phyloP scores from a whole-genome alignment of 1,140 invertebrate genomes.

The Meteorus sp. region DNA sequence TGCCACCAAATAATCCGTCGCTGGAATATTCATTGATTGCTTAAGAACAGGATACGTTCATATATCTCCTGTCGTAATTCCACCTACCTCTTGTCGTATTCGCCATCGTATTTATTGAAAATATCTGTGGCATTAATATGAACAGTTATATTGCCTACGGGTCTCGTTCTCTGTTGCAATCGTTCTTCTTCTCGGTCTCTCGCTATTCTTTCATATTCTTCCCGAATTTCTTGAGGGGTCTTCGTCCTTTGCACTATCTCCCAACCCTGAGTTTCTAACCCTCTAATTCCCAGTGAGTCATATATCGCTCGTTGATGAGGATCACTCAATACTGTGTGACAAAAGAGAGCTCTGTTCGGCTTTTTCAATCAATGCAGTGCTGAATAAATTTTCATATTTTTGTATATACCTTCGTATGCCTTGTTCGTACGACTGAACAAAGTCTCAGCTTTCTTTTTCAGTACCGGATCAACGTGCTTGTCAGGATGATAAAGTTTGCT shows the following conservation, averaged over 20 bases:
- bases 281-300: conserved; percentile 76
- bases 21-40: too few species aligned
- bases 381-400: not conserved
- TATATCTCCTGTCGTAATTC: too few species aligned
- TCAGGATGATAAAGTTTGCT: conserved; percentile 94
- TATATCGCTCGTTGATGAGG: conserved; percentile 80
- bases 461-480: conserved; percentile 80
- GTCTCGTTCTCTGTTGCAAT: conserved; percentile 86
- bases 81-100: conserved; percentile 60
- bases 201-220: conserved; percentile 88
- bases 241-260: conserved; percentile 87
- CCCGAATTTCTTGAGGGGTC: conserved; percentile 90
- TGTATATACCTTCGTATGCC: conserved; percentile 83
- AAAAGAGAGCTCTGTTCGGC: conserved; percentile 48
- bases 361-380: conserved; percentile 59
- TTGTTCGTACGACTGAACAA: conserved; percentile 91
- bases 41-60: too few species aligned
- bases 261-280: conserved; percentile 89
- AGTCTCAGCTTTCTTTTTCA: conserved; percentile 85
- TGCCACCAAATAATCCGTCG: conserved; percentile 66
- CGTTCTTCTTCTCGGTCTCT: conserved; percentile 79
- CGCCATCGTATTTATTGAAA: conserved; percentile 80
- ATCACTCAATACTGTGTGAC: conserved; percentile 71
- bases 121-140: conserved; percentile 92
- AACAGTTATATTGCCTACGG: conserved; percentile 82